phyloP scores from a whole-genome alignment of 2,113 vertebrate species.

The Todiramphus chloris region DNA sequence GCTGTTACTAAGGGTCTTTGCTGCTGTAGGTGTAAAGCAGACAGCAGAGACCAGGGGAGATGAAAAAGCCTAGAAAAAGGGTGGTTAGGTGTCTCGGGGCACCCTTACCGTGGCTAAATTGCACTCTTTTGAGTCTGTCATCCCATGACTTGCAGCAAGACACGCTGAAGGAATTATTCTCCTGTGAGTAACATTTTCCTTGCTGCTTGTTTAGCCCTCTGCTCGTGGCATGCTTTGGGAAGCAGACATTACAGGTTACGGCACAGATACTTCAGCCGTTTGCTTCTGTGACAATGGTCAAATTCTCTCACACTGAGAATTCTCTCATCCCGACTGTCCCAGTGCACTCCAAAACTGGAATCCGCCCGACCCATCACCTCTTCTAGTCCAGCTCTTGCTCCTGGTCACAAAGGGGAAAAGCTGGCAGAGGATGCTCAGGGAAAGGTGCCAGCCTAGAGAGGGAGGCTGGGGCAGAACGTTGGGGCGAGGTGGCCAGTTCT shows the following conservation, averaged over 20 bases:
- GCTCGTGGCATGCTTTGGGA: background rate
- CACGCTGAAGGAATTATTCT: rapidly evolving
- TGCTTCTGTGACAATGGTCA: too few relatives aligned
- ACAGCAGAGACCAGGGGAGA: background rate
- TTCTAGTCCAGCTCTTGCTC: background rate
- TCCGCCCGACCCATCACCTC: background rate
- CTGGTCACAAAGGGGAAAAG: background rate
- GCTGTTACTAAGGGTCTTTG: background rate
- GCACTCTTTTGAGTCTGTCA: background rate
- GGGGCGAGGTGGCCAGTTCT: background rate
- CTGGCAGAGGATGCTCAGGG: background rate
- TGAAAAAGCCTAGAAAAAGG: background rate
- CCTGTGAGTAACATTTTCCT: background rate
- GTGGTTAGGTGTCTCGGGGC: background rate
- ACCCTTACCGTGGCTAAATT: background rate
- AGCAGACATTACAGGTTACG: background rate
- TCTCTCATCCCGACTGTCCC: background rate
- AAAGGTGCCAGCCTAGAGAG: background rate
- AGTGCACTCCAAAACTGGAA: background rate
- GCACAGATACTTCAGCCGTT: too few relatives aligned
- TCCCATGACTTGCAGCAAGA: background rate
- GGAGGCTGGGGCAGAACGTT: background rate
- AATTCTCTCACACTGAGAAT: background rate
- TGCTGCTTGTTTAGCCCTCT: background rate
- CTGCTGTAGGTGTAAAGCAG: background rate